These are phyloP conservation scores for Caenorhabditis inopinata DNA, from an alignment of 1,140 invertebrate species.

Conservation along the genomic window DNA sequence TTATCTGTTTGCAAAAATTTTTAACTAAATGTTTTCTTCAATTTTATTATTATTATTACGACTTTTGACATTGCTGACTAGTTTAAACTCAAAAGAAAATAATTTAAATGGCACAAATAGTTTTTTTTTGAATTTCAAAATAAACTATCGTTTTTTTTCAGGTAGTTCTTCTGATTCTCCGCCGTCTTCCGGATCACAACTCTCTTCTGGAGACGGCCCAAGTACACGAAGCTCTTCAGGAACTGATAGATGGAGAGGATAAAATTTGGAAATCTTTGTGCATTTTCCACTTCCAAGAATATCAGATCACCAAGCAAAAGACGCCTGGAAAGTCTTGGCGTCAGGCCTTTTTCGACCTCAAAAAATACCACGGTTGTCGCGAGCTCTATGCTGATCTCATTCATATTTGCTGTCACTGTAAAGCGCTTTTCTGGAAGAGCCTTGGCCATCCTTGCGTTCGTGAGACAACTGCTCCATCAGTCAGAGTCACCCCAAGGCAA, in stretches of 20 bases:
- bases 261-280: conserved; percentile 87
- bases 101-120: no score
- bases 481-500: conserved; percentile 64
- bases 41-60: no score
- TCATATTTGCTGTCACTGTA: conserved; percentile 87
- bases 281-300: conserved; percentile 84
- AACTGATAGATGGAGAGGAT: conserved; percentile 78
- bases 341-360: conserved; percentile 61
- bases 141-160: neutral
- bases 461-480: conserved; percentile 58
- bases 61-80: no score
- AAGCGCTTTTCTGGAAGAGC: conserved; percentile 89
- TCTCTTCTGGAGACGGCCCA: conserved; percentile 78
- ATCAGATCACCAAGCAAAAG: conserved; percentile 70
- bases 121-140: neutral
- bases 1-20: no score
- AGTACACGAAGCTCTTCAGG: conserved; percentile 76
- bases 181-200: conserved; percentile 84
- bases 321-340: conserved; percentile 50
- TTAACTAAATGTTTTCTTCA: no score
- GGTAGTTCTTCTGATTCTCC: conserved; percentile 78
- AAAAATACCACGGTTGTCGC: conserved; percentile 48
- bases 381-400: conserved; percentile 87
- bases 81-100: no score
- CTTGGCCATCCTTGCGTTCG: conserved; percentile 63